Base-by-base conservation (phyloP, 2,113 vertebrate genomes). In the Piprites chloris region DNA sequence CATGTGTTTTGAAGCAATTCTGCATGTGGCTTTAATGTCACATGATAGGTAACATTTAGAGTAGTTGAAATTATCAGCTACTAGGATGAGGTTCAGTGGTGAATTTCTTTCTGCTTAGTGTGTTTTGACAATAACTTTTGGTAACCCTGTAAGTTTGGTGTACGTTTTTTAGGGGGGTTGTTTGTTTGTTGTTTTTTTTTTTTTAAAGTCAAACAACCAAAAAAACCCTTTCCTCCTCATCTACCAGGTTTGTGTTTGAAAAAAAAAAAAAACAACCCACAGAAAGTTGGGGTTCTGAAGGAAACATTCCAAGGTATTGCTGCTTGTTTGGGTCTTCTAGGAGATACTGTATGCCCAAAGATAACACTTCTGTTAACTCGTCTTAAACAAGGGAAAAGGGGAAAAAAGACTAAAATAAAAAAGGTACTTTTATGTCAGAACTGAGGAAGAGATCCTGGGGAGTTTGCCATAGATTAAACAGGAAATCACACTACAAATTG, bases 401-500 rank as follows among this genome's bases (percentile, higher is more conserved):
- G 7, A n/a, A 56, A 39, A 24, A 13, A 56, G 4, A 10, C 16
- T 52, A 41, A 12, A 53, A 42, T 12, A 14, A 77, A 46, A 44
- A 76, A 53, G 28, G 28, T 74, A n/a, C 47, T 89, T 90, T 62
- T 44, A 23, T 86, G 46, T 69, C 37, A 49, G 49, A 93, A 58
- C 53, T 50, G 55, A 93, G 63, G 75, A 88, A 88, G 39, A 59
- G 9, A 74, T 83, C 59, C 55, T 30, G 37, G 67, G 72, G 67
- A n/a, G 5, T 55, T 86, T 94, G 53, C 59, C 1, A 1, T 30
- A 85, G 82, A 62, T 93, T 66, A 66, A 67, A 24, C 72, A 90
- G 92, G 88, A 93, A 96, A 90, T 96, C 72, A 30, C 75, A 63
- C 71, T 88, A 47, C 63, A 55, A 32, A 63, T 71, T 62, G 63